Conservation (phyloP, 2,113 vertebrate genomes). For the Neolamprologus variostigma region DNA sequence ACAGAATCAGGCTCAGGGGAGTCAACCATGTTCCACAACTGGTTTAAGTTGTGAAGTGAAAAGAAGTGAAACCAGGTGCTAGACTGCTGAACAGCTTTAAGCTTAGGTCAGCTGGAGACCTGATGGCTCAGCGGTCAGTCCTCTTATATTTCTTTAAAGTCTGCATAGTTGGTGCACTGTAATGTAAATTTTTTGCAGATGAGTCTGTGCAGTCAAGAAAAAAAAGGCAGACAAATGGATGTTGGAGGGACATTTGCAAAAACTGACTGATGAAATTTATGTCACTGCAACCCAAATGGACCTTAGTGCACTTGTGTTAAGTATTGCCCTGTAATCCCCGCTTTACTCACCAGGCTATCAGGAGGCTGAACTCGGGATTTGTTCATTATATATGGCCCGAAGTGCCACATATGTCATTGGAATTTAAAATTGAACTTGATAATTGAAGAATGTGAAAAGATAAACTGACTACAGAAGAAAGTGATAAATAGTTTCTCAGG, state of each 20-base stretch:
- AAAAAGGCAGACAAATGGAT: neutral
- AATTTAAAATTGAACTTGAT: neutral
- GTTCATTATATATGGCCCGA: neutral
- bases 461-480: neutral
- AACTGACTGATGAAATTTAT: neutral
- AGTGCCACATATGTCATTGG: neutral
- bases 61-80: neutral
- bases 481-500: neutral
- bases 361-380: fast-evolving
- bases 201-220: neutral
- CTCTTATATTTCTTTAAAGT: neutral
- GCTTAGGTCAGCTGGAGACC: neutral
- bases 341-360: neutral
- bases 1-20: fast-evolving
- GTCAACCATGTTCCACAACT: neutral
- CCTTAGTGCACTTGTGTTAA: neutral
- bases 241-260: neutral
- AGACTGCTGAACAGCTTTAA: neutral
- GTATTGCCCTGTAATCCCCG: neutral
- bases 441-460: neutral
- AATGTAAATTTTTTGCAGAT: fast-evolving
- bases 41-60: neutral
- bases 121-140: neutral
- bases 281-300: neutral
- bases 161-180: neutral